Percentiles rank a stretch among this genome's conserved stretches.
Conservation (phyloP, 1,140 invertebrate genomes). For the Neodiprion virginianus region DNA sequence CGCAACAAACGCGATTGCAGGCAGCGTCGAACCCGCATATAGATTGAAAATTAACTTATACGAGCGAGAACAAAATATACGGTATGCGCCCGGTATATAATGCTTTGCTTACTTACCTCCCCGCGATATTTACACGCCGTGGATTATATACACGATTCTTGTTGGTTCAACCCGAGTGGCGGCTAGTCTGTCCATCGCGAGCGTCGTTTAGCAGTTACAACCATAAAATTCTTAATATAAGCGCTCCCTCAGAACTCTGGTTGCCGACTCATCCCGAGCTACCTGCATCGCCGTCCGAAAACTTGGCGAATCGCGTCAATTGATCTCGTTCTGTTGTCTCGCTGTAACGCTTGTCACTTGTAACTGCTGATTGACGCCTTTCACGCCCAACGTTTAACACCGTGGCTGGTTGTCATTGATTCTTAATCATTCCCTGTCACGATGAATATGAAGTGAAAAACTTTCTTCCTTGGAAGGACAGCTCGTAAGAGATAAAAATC, state of each 20-base stretch:
- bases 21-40: constrained; percentile 56
- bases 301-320: neutral
- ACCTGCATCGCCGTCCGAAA: too few relatives aligned
- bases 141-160: neutral
- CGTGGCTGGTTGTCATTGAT: too few relatives aligned
- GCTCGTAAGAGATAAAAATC: too few relatives aligned
- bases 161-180: too few relatives aligned
- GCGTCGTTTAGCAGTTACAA: constrained; percentile 7
- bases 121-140: neutral
- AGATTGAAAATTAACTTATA: constrained; percentile 66
- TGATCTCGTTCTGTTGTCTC: neutral
- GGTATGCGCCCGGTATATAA: constrained; percentile 19
- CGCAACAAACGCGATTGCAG: neutral
- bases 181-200: neutral
- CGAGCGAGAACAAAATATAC: constrained; percentile 61
- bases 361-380: too few relatives aligned
- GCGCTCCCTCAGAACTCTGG: neutral
- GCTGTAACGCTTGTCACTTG: neutral
- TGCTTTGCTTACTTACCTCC: neutral
- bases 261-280: neutral
- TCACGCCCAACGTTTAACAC: too few relatives aligned
- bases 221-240: neutral
- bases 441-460: too few relatives aligned
- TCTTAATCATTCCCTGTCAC: too few relatives aligned
- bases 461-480: too few relatives aligned